Evolutionary conservation across 37 sponge, comb jelly and placozoan species (phyloP).

Genomic region (Sycon ciliatum): DNA sequence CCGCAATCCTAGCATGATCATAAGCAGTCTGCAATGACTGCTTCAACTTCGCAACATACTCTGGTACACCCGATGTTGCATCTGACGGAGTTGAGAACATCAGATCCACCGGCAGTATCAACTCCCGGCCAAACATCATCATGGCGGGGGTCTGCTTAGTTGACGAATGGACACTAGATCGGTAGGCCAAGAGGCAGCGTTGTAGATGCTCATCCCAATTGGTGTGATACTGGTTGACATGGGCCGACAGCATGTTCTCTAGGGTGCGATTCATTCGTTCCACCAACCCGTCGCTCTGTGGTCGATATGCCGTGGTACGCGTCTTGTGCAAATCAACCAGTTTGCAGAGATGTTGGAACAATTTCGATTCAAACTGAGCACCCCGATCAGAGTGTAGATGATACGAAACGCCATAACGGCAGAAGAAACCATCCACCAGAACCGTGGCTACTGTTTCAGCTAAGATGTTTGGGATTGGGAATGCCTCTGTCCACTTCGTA

Average conservation of each 20-base stretch:
- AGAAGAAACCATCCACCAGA: slow-evolving; percentile 20
- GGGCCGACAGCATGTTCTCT: slow-evolving; percentile 13
- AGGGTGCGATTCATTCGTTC: slow-evolving; percentile 21
- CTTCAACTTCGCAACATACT: neutral
- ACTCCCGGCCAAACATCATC: slow-evolving; percentile 17
- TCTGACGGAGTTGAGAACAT: slow-evolving; percentile 6
- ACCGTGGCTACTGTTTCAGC: slow-evolving; percentile 26
- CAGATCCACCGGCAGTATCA: slow-evolving; percentile 12
- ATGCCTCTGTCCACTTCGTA: slow-evolving; percentile 22
- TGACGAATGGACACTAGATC: neutral
- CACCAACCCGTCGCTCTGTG: slow-evolving; percentile 19
- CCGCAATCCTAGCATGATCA: neutral
- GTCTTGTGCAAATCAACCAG: slow-evolving; percentile 5
- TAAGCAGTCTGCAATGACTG: neutral
- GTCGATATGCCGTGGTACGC: slow-evolving; percentile 19
- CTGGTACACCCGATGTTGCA: neutral
- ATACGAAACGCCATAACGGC: slow-evolving; percentile 5
- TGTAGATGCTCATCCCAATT: neutral
- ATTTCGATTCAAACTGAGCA: slow-evolving; percentile 10
- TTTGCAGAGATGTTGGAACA: neutral
- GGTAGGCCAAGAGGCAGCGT: neutral
- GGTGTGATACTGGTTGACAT: neutral
- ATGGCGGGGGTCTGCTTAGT: slow-evolving; percentile 2
- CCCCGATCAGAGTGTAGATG: slow-evolving; percentile 26
- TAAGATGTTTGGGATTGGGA: slow-evolving; percentile 25